Conservation (phyloP, 2,113 vertebrate genomes). For the Nesogale talazaci region DNA sequence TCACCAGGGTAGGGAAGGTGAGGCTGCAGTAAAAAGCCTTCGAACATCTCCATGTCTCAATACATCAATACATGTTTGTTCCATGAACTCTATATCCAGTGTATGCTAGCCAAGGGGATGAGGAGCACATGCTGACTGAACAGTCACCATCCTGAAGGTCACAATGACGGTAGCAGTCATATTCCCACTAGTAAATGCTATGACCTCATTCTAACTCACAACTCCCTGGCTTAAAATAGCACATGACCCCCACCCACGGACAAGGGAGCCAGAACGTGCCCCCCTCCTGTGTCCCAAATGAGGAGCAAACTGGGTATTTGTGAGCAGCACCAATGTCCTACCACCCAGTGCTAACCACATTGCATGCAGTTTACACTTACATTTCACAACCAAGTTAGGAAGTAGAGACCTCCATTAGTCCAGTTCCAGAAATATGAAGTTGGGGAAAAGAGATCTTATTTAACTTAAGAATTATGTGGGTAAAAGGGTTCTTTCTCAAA, state of each 20-base stretch:
- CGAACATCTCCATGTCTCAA: background rate
- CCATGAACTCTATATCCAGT: background rate
- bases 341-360: background rate
- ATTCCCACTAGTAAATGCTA: background rate
- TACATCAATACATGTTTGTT: background rate
- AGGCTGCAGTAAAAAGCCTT: background rate
- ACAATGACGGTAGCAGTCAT: background rate
- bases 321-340: background rate
- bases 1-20: background rate
- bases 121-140: background rate
- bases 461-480: background rate
- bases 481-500: background rate
- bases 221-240: background rate
- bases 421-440: background rate
- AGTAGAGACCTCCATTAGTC: background rate
- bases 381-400: background rate
- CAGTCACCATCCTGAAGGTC: background rate
- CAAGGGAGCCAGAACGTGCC: background rate
- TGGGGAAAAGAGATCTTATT: background rate
- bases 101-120: background rate
- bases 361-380: background rate
- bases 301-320: background rate
- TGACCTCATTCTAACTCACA: background rate
- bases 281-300: too few relatives aligned
- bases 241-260: background rate